Percentiles rank a stretch among this genome's conserved stretches.
phyloP scores from a whole-genome alignment of 2,113 vertebrate genomes.

The Oreocharis arfaki region DNA sequence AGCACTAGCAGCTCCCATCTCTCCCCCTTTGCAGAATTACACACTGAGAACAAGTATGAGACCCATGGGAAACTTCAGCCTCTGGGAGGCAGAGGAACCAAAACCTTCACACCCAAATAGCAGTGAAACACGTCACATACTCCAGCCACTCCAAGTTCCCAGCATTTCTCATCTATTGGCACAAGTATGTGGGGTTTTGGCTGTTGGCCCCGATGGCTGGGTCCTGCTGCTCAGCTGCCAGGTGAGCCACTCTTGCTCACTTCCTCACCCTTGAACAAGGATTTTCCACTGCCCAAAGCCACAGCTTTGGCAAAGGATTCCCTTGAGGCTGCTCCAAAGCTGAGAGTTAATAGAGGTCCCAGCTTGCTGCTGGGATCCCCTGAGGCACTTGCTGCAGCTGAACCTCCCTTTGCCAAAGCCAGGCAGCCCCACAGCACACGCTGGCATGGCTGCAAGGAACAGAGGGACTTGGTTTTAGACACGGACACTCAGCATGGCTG shows the following conservation, averaged over 20 bases:
- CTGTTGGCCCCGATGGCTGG: neutral
- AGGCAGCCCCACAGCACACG: rapidly evolving
- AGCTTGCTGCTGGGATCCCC: neutral
- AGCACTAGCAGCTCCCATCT: neutral
- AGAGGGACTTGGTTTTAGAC: rapidly evolving
- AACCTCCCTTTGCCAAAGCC: neutral
- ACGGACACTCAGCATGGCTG: rapidly evolving
- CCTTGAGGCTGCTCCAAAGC: neutral
- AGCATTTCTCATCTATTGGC: neutral
- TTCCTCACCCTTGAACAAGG: neutral
- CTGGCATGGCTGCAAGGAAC: neutral
- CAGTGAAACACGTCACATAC: neutral
- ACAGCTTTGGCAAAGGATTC: neutral
- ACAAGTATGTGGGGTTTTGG: neutral
- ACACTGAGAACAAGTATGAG: neutral
- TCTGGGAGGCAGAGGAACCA: neutral
- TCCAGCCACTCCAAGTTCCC: neutral
- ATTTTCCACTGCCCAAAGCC: neutral
- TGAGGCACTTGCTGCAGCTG: rapidly evolving
- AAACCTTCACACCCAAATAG: neutral
- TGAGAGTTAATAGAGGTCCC: neutral
- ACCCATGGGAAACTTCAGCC: neutral
- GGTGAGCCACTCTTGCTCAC: neutral
- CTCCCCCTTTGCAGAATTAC: neutral
- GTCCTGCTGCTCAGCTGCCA: neutral